These are phyloP conservation scores for Pachycephala philippinensis DNA, from an alignment of 2,113 vertebrate genomes.

Conservation along the genomic window DNA sequence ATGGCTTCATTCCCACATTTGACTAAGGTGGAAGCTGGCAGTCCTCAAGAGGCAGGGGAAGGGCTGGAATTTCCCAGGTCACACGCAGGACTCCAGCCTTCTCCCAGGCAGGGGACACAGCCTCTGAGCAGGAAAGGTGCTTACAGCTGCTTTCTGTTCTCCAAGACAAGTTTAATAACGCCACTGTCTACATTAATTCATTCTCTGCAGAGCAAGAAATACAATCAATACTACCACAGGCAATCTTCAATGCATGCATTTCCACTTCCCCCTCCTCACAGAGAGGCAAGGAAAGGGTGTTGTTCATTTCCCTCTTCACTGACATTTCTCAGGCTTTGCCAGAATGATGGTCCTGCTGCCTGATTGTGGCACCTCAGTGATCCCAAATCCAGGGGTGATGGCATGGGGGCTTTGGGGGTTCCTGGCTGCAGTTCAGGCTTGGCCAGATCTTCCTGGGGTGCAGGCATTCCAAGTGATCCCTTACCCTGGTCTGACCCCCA, in stretches of 20 bases:
- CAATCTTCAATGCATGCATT: not conserved
- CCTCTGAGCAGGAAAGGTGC: not conserved
- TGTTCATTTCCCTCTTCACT: not conserved
- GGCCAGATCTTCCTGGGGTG: rapidly evolving
- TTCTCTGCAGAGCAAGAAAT: not conserved
- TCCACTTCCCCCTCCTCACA: not conserved
- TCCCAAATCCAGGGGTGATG: not conserved
- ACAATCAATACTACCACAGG: not conserved
- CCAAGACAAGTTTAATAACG: not conserved
- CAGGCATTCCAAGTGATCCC: not conserved
- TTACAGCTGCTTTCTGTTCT: conserved; percentile 19
- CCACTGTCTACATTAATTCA: not conserved
- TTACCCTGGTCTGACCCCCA: not conserved
- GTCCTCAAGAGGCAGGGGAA: not conserved
- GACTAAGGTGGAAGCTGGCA: not conserved
- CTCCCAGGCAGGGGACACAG: not conserved
- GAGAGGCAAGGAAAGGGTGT: not conserved
- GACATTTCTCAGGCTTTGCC: not conserved
- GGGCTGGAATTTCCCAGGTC: conserved; percentile 34
- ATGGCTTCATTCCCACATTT: not conserved
- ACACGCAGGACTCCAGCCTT: not conserved
- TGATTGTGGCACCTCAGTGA: not conserved
- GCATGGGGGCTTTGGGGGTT: rapidly evolving
- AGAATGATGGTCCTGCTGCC: not conserved
- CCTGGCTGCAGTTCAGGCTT: not conserved